Conservation (phyloP, 2,888 invertebrate species). For the Pseudanteris insignis region DNA sequence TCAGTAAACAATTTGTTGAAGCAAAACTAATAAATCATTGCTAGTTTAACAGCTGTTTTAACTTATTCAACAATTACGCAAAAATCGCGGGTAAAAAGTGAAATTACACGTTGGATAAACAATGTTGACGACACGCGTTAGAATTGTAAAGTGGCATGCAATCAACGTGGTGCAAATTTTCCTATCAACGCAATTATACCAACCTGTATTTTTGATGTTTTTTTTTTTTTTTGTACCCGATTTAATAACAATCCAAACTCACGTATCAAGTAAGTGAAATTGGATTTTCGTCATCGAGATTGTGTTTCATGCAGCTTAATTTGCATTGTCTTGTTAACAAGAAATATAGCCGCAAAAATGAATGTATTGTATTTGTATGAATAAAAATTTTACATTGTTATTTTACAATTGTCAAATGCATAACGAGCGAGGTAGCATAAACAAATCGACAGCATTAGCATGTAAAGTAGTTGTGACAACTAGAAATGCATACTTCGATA, state of each 20-base stretch:
- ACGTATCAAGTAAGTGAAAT: neutral
- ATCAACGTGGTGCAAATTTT: slow-evolving; percentile 7
- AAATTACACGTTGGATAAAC: slow-evolving; percentile 15
- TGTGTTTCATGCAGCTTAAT: slow-evolving; percentile 1
- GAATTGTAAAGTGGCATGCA: slow-evolving; percentile 5
- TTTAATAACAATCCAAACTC: slow-evolving; percentile 7
- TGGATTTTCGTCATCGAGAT: neutral
- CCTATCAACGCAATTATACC: slow-evolving; percentile 2
- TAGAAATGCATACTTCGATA: slow-evolving; percentile 41
- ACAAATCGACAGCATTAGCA: slow-evolving; percentile 41
- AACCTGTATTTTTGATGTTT: too few relatives aligned
- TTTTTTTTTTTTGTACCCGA: too few relatives aligned
- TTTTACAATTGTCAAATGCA: slow-evolving; percentile 20
- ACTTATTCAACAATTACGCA: slow-evolving; percentile 9
- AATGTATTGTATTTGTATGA: slow-evolving; percentile 6
- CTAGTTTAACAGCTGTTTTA: slow-evolving; percentile 4
- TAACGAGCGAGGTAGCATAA: slow-evolving; percentile 20
- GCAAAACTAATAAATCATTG: too few relatives aligned
- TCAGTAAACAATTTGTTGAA: too few relatives aligned
- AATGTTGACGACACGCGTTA: slow-evolving; percentile 17
- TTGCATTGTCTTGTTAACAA: slow-evolving; percentile 14
- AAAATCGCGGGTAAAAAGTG: slow-evolving; percentile 10
- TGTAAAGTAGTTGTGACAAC: slow-evolving; percentile 42
- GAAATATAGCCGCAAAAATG: slow-evolving; percentile 8
- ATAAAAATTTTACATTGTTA: slow-evolving; percentile 6